Base-by-base conservation (phyloP, 2,113 vertebrate species). In the Peromyscus leucopus region DNA sequence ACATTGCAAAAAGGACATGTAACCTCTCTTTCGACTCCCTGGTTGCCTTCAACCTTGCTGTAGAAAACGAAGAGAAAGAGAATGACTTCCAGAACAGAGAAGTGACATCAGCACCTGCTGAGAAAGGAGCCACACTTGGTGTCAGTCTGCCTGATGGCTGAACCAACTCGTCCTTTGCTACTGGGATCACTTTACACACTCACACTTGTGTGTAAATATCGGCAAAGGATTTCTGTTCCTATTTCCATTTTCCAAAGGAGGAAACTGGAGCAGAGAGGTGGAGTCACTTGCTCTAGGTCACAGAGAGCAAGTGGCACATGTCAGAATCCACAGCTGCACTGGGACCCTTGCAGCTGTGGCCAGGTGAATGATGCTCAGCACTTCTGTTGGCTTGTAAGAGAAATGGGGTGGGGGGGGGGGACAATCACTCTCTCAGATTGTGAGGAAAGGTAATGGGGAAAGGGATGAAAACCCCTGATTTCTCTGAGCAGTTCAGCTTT, bases 361-460 rank as follows among this genome's bases (percentile, higher is more conserved):
- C 33, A 42, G 90, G 48, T 36, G 69, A 92, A 65, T 22, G 57
- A 42, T 15, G 7, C 19, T 61, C 3, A 61, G 59, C 3, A n/a
- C 13, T 15, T 76, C 95, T 11, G 24, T 83, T 79, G 90, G 59
- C 67, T 89, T 39, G n/a, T 19, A 22, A 48, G 33, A 55, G 67
- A 95, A 95, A 61, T 51, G 46, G 88, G 36, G 42, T 42, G 42
- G 15, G 21, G 76, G 42, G 15, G 21, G 76, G 55, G 24, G 59
- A 13, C 28, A 69, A 28, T 0, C 7, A 22, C 28, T 57, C 31
- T 28, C 13, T 28, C 48, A 6, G 24, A 39, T 39, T 72, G 11
- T 65, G 13, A 90, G 78, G 76, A 86, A 95, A 61, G 90, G 76
- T 55, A 46, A 80, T 39, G 31, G 21, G 82, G 71, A n/a, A 69